A percentile compares a stretch with the other conserved stretches of the same genome.
These are phyloP conservation scores for Geopemphigus sp. DNA, from an alignment of 1,140 invertebrate genomes.

Conservation along the genomic window DNA sequence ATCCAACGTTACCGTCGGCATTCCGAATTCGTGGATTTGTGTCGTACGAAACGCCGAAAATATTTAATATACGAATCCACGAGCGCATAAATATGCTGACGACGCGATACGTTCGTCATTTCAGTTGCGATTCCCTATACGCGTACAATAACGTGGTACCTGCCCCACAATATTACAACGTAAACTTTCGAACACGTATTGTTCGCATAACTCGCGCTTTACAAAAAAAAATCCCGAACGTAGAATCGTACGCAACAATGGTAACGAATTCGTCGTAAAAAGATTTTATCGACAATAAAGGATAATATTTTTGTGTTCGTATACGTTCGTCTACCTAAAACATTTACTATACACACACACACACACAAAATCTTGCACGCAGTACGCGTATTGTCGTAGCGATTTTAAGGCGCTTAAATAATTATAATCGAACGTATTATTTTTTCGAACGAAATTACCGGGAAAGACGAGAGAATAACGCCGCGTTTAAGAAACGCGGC, in stretches of 20 bases:
- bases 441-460: conserved; percentile 22
- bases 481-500: conserved; percentile 15
- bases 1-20: neutral
- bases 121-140: too few species aligned
- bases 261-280: neutral
- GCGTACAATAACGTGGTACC: neutral
- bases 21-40: neutral
- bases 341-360: too few species aligned
- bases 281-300: neutral
- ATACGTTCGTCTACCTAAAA: too few species aligned
- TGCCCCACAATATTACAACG: neutral
- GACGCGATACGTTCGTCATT: neutral
- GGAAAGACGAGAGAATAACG: conserved; percentile 25
- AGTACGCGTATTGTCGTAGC: neutral
- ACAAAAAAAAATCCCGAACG: neutral
- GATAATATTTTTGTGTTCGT: neutral
- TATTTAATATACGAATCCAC: conserved; percentile 18
- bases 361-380: too few species aligned
- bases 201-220: neutral
- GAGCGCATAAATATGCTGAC: neutral
- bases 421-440: conserved; percentile 4
- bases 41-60: neutral
- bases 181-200: neutral
- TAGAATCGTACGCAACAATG: neutral
- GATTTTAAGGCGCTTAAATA: neutral